These are phyloP conservation scores for Syritta pipiens DNA, from an alignment of 2,888 invertebrate species.

Conservation along the genomic window DNA sequence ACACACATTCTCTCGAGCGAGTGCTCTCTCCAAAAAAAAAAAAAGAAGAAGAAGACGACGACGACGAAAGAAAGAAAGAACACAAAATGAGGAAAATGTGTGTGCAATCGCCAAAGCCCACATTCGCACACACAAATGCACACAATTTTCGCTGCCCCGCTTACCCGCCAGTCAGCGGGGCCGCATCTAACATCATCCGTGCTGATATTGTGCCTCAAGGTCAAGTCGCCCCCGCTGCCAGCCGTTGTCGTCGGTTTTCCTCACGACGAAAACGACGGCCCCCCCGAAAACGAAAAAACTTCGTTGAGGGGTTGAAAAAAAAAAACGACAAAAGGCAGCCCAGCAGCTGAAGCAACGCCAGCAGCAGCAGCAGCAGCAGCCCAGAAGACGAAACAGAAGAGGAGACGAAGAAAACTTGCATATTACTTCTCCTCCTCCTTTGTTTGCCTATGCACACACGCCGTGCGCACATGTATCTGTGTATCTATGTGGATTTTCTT, in stretches of 20 bases:
- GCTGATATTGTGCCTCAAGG: conserved; percentile 67
- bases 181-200: conserved; percentile 64
- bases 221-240: conserved; percentile 26
- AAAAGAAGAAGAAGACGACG: not conserved
- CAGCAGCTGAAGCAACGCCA: conserved; percentile 7
- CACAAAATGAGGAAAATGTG: conserved; percentile 28
- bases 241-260: not conserved
- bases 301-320: conserved; percentile 50
- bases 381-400: conserved; percentile 13
- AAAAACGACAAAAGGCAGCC: not conserved
- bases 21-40: conserved; percentile 43
- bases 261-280: no score
- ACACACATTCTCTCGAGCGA: conserved; percentile 47
- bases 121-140: conserved; percentile 58
- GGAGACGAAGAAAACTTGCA: conserved; percentile 58
- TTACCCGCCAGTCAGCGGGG: no score
- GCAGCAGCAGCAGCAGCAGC: conserved; percentile 6
- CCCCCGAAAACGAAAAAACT: conserved; percentile 4
- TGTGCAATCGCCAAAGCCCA: conserved; percentile 34
- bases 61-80: conserved; percentile 16
- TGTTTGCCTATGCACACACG: conserved; percentile 61
- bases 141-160: no score
- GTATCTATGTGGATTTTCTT: conserved; percentile 54
- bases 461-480: conserved; percentile 7
- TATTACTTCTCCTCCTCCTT: conserved; percentile 53